phyloP scores from a whole-genome alignment of 1,140 invertebrate genomes.

The Acromyrmex charruanus region DNA sequence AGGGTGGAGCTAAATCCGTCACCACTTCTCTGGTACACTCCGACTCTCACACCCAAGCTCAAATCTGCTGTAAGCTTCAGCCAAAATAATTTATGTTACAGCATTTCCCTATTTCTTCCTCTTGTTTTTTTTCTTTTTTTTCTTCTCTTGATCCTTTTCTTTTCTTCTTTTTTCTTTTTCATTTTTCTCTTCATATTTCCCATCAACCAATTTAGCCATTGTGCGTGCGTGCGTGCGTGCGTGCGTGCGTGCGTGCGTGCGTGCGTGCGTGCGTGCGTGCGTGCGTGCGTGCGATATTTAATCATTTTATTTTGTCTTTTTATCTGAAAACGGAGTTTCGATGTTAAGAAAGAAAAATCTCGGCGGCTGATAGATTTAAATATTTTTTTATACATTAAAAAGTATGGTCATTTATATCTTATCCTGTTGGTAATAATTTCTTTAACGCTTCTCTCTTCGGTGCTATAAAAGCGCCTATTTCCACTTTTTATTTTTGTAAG shows the following conservation, averaged over 20 bases:
- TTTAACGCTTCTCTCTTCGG: not conserved
- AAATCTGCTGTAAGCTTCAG: constrained; percentile 85
- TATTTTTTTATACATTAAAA: not conserved
- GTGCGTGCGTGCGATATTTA: too few relatives aligned
- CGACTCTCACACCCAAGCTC: constrained; percentile 83
- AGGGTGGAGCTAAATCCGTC: constrained; percentile 82
- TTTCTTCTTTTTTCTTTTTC: not conserved
- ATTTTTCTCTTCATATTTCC: not conserved
- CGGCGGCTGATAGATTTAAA: not conserved
- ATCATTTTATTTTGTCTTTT: not conserved
- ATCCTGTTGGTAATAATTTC: not conserved
- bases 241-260: too few relatives aligned
- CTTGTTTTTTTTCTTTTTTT: too few relatives aligned
- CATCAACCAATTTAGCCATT: not conserved
- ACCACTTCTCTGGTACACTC: constrained; percentile 83
- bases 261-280: too few relatives aligned
- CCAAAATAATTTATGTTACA: constrained; percentile 80
- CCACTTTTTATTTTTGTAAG: constrained; percentile 19
- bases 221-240: too few relatives aligned
- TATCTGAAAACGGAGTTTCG: not conserved
- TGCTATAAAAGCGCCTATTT: not conserved
- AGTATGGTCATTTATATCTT: not conserved
- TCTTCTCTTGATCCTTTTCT: not conserved
- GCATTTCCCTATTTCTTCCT: constrained; percentile 55
- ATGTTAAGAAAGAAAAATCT: not conserved